Evolutionary conservation across 2,113 vertebrate genomes (phyloP), one percentile per base, ranked within the genome.

Genomic region (Albula goreensis): DNA sequence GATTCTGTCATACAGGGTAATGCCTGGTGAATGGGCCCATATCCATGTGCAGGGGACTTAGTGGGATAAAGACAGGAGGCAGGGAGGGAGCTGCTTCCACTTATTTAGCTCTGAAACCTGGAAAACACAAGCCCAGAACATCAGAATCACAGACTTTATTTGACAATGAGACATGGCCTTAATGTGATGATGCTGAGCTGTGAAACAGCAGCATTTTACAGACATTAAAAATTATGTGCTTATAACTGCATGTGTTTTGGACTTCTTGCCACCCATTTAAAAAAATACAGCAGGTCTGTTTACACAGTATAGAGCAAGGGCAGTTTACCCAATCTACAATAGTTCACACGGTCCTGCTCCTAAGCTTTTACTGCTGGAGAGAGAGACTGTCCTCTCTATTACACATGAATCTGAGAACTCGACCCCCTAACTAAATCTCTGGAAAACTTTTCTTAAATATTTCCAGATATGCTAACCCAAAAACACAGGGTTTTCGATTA

Each of bases 1-100:
- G 77, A 87, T 88, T 93, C 93, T 95, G 93, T 92, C 91, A 82
- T 86, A 78, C 87, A 84, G 93, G 90, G 88, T 86, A 90, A 89
- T 86, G 22, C 80, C 22, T 78, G 80, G 89, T 85, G 88, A 90
- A 7, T 15, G 86, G 10, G 25, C 89, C 90, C 95, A 96, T 96
- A 86, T 50, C 89, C 85, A 89, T 13, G 79, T 81, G 4, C 4
- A 78, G 83, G 31, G 48, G 52, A n/a, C 22, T 80, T 49, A 78
- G 77, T 41, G 80, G 60, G 31, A 86, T 52, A 60, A 83, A 78
- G 15, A 8, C 57, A 81, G 50, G 84, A 41, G 41, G 5, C 2
- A 56, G 41, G 22, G 53, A 13, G 41, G 78, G 48, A 13, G 12
- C 50, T 52, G 19, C 48, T 50, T 1, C 22, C 82, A 25, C 63